Conservation (phyloP, 2,113 vertebrate genomes). For the Nerophis lumbriciformis region DNA sequence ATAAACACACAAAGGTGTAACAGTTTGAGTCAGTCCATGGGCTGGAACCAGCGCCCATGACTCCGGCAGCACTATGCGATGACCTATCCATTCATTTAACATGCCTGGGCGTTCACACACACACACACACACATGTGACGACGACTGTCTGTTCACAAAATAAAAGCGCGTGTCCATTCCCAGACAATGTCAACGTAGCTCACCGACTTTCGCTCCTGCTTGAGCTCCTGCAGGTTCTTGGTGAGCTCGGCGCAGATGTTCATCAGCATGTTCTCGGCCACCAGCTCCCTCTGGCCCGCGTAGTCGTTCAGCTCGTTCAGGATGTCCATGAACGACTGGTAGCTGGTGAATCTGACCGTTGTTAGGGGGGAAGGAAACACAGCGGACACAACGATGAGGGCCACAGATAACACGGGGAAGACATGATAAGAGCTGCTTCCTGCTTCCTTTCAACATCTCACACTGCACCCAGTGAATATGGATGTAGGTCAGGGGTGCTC, state of each 20-base stretch:
- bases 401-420: constrained; percentile 19
- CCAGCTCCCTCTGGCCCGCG: constrained; percentile 83
- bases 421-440: constrained; percentile 35
- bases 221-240: constrained; percentile 84
- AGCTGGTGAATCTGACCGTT: constrained; percentile 76
- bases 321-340: constrained; percentile 81
- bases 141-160: too few relatives aligned
- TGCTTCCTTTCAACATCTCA: constrained; percentile 43
- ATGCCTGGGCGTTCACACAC: too few relatives aligned
- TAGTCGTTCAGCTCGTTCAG: constrained; percentile 87
- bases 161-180: too few relatives aligned
- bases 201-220: constrained; percentile 85
- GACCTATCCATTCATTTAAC: too few relatives aligned
- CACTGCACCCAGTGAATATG: not conserved
- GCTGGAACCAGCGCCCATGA: too few relatives aligned
- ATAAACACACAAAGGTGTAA: too few relatives aligned
- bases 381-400: constrained; percentile 23
- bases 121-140: too few relatives aligned
- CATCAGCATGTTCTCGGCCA: constrained; percentile 82
- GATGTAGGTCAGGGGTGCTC: not conserved
- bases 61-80: too few relatives aligned
- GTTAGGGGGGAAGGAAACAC: constrained; percentile 33
- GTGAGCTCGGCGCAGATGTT: constrained; percentile 82
- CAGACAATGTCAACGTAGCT: constrained; percentile 14
- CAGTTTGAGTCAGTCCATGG: too few relatives aligned